Base-by-base conservation (phyloP, 2,113 vertebrate genomes). In the Rhagologus leucostigma region DNA sequence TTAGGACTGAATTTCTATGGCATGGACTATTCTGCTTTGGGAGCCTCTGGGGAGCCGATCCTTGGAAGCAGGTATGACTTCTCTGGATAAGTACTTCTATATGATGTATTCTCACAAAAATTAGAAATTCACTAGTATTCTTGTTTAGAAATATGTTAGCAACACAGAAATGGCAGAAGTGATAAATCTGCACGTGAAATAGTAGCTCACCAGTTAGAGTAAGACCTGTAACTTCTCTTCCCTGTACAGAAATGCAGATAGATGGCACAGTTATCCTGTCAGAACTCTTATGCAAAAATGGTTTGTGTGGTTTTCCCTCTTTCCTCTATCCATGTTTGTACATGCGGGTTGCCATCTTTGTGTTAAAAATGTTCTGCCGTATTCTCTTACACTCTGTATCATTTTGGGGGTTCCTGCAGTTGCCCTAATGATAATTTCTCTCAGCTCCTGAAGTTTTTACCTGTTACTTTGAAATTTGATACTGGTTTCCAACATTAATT, bases 1-100 rank as follows among this genome's bases (percentile, higher is more conserved):
- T 96, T 99, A 69, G 99, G 99, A 13, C 96, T 99, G 37, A 99
- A 99, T 96, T 97, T 99, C 93, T 99, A 99, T 6, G 99, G 99
- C 49, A 98, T 99, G 97, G 99, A 99, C 90, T 99, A 99, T 84
- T 97, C 98, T 9, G 97, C 96, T 39, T 97, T 98, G 77, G 98
- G 98, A 81, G 98, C 97, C 22, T 95, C 96, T 41, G 98, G 98
- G 1, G 99, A 99, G 37, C 99, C 99, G 3, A 93, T 99, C 30
- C 80, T 99, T 14, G 99, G 99, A 9, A 90, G 87, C 95, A 98
- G 98, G 99, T 99, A 95, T 96, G 96, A 81, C 11, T 50, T 79
- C 27, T 73, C 62, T 62, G 44, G 3, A 9, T 37, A 70, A 74
- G 17, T 69, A 35, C 32, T 95, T 76, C n/a, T 1, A 11, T 65